phyloP scores from a whole-genome alignment of 2,113 vertebrate species.

The Cervus canadensis region DNA sequence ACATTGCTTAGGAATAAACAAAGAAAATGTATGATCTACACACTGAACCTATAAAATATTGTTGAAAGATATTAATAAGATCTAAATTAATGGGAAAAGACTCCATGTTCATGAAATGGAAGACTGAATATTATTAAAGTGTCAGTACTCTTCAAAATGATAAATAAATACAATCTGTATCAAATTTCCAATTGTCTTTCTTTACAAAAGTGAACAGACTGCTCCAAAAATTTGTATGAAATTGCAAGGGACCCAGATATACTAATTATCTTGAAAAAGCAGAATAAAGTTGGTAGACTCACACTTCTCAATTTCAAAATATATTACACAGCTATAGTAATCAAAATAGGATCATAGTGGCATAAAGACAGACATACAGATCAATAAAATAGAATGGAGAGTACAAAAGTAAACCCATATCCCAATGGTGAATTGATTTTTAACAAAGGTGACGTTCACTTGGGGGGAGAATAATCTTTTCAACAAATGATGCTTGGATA shows the following conservation, averaged over 20 bases:
- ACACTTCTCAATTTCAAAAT: not conserved
- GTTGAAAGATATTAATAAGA: not conserved
- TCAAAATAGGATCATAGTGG: not conserved
- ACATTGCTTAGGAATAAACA: not conserved
- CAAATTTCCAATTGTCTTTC: not conserved
- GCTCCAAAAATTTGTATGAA: not conserved
- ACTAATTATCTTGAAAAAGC: not conserved
- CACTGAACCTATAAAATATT: not conserved
- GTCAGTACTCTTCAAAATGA: not conserved
- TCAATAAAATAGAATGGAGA: not conserved
- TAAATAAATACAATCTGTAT: not conserved
- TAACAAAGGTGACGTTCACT: not conserved
- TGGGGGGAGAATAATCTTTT: not conserved
- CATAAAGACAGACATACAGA: not conserved
- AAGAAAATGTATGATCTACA: not conserved
- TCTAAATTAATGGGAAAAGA: not conserved
- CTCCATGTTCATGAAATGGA: not conserved
- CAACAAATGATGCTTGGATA: not conserved
- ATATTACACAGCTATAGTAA: not conserved
- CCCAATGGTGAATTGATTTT: not conserved
- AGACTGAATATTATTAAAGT: not conserved
- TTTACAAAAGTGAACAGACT: not conserved
- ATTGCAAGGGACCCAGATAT: not conserved
- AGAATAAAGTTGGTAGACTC: not conserved
- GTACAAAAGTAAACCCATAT: not conserved